phyloP scores from a whole-genome alignment of 2,888 invertebrate species.

The Leucozona laternaria region DNA sequence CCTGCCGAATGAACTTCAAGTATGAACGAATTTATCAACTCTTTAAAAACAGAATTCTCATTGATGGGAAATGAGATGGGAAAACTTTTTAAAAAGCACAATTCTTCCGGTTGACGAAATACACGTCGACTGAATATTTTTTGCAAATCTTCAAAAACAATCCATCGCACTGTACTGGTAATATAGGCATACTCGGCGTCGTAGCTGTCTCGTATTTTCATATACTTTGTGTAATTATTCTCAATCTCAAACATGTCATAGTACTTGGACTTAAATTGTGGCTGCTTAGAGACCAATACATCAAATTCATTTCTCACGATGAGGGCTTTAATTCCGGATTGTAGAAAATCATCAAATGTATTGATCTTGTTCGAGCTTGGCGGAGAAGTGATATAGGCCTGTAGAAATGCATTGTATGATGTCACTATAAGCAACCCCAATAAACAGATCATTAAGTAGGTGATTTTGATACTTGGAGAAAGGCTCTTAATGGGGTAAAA shows the following conservation, averaged over 20 bases:
- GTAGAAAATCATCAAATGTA: background rate
- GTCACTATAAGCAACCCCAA: background rate
- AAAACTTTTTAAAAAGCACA: background rate
- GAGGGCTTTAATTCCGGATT: background rate
- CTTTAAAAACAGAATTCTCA: background rate
- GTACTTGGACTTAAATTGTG: background rate
- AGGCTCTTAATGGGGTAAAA: background rate
- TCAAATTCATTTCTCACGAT: background rate
- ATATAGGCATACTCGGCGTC: background rate
- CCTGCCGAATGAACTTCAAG: background rate
- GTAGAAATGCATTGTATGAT: background rate
- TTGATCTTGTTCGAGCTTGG: background rate
- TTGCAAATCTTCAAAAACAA: background rate
- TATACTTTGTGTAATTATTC: background rate
- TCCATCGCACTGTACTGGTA: background rate
- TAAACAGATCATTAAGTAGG: background rate
- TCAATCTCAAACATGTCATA: background rate
- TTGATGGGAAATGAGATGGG: background rate
- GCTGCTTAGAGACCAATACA: background rate
- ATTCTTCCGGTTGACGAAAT: background rate
- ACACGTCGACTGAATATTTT: background rate
- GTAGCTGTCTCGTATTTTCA: background rate
- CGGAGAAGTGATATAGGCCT: background rate
- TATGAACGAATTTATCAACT: background rate
- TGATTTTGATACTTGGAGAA: background rate